These are phyloP conservation scores for Notodonta dromedarius DNA, from an alignment of 2,888 invertebrate species.

Conservation along the genomic window DNA sequence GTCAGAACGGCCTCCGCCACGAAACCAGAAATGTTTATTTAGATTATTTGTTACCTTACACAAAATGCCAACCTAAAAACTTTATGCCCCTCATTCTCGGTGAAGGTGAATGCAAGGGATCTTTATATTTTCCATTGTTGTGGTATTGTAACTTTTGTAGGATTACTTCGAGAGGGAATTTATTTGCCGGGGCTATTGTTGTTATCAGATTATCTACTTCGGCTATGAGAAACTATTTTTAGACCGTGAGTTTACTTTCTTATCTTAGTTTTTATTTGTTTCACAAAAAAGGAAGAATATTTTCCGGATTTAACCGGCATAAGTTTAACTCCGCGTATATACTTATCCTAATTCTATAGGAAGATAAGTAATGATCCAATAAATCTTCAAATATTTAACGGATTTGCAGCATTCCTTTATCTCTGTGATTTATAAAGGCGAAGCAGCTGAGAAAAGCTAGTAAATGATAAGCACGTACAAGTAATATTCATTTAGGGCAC, in stretches of 20 bases:
- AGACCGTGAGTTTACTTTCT: not conserved
- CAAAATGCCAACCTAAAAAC: slow-evolving; percentile 31
- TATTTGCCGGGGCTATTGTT: slow-evolving; percentile 18
- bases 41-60: slow-evolving; percentile 31
- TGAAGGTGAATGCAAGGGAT: slow-evolving; percentile 27
- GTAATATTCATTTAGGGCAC: slow-evolving; percentile 33
- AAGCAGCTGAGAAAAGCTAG: not conserved
- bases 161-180: slow-evolving; percentile 24
- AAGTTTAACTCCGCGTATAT: not conserved
- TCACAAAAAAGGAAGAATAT: not conserved
- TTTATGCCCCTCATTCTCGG: slow-evolving; percentile 24
- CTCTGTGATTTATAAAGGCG: slow-evolving; percentile 6
- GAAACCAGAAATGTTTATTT: slow-evolving; percentile 30
- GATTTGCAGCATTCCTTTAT: not conserved
- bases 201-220: not conserved
- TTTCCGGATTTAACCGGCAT: not conserved
- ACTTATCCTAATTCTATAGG: not conserved
- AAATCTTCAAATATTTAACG: slow-evolving; percentile 3
- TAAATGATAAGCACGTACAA: slow-evolving; percentile 7
- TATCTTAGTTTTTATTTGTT: not conserved
- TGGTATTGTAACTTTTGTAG: slow-evolving; percentile 29
- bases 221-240: not conserved
- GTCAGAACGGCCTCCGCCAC: slow-evolving; percentile 17
- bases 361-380: not conserved
- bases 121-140: slow-evolving; percentile 22